Percentiles rank a stretch among this genome's conserved stretches.
These are phyloP conservation scores for Macquaria ambigua DNA, from an alignment of 2,113 vertebrate species.

Conservation along the genomic window DNA sequence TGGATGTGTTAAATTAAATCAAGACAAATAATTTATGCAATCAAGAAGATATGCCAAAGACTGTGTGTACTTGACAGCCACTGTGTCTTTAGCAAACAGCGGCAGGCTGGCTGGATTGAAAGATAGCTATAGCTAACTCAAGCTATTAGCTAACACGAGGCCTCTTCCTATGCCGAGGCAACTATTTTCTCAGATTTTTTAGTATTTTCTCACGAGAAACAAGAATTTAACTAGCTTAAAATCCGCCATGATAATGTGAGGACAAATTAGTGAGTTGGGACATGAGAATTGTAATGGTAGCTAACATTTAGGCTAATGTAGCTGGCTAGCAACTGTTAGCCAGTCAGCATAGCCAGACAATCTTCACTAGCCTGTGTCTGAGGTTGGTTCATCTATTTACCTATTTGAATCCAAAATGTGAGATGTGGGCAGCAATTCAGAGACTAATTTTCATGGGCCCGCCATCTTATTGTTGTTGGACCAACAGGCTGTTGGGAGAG, in stretches of 20 bases:
- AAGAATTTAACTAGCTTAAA: not conserved
- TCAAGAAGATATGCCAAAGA: not conserved
- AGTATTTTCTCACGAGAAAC: not conserved
- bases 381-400: not conserved
- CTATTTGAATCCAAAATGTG: not conserved
- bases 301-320: not conserved
- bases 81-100: not conserved
- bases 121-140: not conserved
- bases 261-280: not conserved
- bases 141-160: not conserved
- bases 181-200: not conserved
- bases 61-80: not conserved
- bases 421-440: not conserved
- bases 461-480: constrained; percentile 47
- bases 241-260: not conserved
- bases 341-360: not conserved
- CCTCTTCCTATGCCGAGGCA: not conserved
- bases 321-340: not conserved
- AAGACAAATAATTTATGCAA: not conserved
- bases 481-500: constrained; percentile 20
- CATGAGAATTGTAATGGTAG: not conserved
- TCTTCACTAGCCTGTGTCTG: not conserved
- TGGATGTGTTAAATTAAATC: not conserved
- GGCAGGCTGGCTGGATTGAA: not conserved
- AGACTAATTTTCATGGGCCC: constrained; percentile 7